Percentiles rank a stretch among this genome's conserved stretches.
Conservation (phyloP, 1,140 invertebrate genomes). For the Ceratoteleas bidentatus region DNA sequence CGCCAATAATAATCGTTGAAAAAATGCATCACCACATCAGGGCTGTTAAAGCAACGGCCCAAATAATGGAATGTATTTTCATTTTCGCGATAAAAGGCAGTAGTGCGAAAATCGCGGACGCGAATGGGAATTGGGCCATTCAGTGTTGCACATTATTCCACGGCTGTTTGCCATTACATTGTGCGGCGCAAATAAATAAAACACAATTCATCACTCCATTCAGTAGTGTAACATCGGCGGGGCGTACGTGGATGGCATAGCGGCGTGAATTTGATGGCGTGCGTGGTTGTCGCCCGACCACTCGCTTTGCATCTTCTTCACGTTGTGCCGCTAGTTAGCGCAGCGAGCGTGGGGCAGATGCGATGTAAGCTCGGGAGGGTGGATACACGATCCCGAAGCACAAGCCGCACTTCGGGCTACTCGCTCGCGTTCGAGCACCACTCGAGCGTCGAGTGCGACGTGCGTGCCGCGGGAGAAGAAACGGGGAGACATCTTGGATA, state of each 20-base stretch:
- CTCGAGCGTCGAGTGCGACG: constrained; percentile 36
- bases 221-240: constrained; percentile 8
- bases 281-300: constrained; percentile 12
- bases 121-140: no score
- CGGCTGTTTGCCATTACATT: constrained; percentile 8
- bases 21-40: no score
- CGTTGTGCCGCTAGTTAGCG: constrained; percentile 42
- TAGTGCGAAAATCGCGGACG: no score
- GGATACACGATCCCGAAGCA: constrained; percentile 26
- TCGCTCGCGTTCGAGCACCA: constrained; percentile 64
- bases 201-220: constrained; percentile 25
- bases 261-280: constrained; percentile 19
- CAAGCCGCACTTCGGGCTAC: constrained; percentile 35
- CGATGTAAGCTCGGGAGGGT: constrained; percentile 36
- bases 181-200: constrained; percentile 6
- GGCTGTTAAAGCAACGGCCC: no score
- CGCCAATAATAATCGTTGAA: background rate
- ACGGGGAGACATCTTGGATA: constrained; percentile 34
- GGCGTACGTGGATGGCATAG: constrained; percentile 37
- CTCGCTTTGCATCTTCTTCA: constrained; percentile 42
- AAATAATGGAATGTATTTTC: background rate
- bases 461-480: constrained; percentile 46
- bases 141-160: background rate
- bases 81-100: background rate
- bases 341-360: constrained; percentile 20